These are phyloP conservation scores for Epinephelus moara DNA, from an alignment of 2,113 vertebrate genomes.

Conservation along the genomic window DNA sequence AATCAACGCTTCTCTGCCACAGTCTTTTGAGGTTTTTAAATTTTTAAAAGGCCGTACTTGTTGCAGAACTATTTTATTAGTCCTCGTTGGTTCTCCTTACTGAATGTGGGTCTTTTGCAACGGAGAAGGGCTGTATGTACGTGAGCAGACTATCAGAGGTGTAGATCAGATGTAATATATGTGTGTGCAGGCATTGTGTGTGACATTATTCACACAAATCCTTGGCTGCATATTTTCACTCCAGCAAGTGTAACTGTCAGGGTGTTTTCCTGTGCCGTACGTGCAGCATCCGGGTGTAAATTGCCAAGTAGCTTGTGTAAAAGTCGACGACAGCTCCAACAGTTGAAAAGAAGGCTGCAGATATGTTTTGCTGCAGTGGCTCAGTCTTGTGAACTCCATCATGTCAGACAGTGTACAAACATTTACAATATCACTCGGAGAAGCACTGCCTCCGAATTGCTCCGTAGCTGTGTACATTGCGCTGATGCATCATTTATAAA, in stretches of 20 bases:
- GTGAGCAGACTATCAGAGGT: neutral
- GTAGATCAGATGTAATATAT: neutral
- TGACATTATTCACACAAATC: conserved; percentile 8
- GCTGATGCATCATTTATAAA: conserved; percentile 11
- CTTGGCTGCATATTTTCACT: conserved; percentile 19
- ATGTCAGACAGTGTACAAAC: conserved; percentile 34
- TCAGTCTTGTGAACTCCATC: conserved; percentile 21
- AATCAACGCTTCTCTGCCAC: neutral
- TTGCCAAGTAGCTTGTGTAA: conserved; percentile 17
- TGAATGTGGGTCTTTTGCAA: neutral
- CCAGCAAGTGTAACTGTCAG: conserved; percentile 3
- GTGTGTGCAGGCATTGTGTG: neutral
- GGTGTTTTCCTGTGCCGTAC: neutral
- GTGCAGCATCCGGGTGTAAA: conserved; percentile 4
- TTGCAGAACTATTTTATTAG: neutral
- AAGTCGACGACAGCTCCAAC: neutral
- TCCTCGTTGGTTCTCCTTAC: neutral
- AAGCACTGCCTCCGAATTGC: conserved; percentile 1
- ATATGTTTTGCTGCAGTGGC: conserved; percentile 24
- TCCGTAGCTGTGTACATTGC: conserved; percentile 14
- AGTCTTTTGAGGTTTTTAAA: neutral
- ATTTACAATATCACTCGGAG: conserved; percentile 25
- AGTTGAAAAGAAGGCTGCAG: conserved; percentile 20
- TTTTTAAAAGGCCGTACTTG: neutral
- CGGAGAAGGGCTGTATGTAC: neutral